Base-by-base conservation (phyloP, 2,797 vertebrate genomes). In the Xenentodon cancila region DNA sequence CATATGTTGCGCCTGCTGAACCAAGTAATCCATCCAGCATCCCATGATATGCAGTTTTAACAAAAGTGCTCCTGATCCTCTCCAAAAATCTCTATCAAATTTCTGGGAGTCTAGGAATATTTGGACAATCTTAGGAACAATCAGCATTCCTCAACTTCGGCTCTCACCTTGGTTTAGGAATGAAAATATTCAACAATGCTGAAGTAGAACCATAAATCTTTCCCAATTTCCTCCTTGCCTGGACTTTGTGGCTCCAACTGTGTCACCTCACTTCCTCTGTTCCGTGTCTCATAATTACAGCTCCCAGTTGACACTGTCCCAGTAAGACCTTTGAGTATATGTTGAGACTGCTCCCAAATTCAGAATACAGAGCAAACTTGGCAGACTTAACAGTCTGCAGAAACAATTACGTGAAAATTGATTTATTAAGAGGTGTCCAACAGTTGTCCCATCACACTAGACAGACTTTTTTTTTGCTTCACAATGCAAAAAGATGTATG, bases 401-500 rank as follows among this genome's bases (percentile, higher is more conserved):
- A 3, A 63, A 45, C n/a, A 9, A 3, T 37, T 21, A 19, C 34
- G 22, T 6, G 1, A 16, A 13, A 12, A 54, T 8, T 49, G 58
- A 53, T 59, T 44, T 27, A 30, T 20, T 32, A 17, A 48, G 42
- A 32, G n/a, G 7, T 20, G 15, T 7, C 9, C 18, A 25, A 19
- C 5, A 3, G 25, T 25, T 25, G 25, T 3, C 25, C n/a, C n/a
- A n/a, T n/a, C n/a, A n/a, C n/a, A n/a, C n/a, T 8, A 40, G 30
- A 6, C 13, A 43, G 27, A 22, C 20, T 3, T 19, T 30, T 30
- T 5, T 27, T 49, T 27, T 40, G 54, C 47, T 0, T 30, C 46
- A 40, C 73, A 59, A 62, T 34, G 16, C 62, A 50, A 53, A 5
- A 49, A 74, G 60, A 70, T 70, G 71, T 48, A 68, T 37, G 19